These are phyloP conservation scores for Lampris incognitus DNA, from an alignment of 2,113 vertebrate genomes.

Conservation along the genomic window DNA sequence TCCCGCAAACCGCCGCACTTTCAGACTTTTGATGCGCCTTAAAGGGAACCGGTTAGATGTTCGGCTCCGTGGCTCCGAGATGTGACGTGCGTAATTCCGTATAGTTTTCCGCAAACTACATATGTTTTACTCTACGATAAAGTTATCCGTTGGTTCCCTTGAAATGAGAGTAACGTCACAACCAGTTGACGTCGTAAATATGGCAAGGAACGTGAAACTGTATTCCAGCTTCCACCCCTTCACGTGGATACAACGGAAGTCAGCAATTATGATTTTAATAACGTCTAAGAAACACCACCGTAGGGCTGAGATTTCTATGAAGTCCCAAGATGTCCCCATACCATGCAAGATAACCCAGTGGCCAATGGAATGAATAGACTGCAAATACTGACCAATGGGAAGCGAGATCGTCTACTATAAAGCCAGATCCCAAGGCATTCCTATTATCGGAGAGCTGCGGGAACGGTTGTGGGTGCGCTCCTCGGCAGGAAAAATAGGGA, in stretches of 20 bases:
- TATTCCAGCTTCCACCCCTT: no score
- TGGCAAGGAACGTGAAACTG: no score
- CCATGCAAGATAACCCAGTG: not conserved
- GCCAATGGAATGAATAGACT: slow-evolving; percentile 92
- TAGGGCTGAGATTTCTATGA: no score
- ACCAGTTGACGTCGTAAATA: no score
- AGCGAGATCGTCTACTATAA: slow-evolving; percentile 81
- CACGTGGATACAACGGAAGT: no score
- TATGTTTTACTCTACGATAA: no score
- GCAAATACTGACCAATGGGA: slow-evolving; percentile 89
- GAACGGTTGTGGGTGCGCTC: slow-evolving; percentile 24
- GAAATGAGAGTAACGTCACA: no score
- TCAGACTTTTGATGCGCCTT: not conserved
- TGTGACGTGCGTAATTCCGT: not conserved
- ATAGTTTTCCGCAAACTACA: not conserved
- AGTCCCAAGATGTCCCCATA: not conserved
- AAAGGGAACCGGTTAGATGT: not conserved
- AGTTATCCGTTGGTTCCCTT: no score
- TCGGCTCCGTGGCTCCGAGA: not conserved
- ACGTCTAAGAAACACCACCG: no score
- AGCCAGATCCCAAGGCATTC: slow-evolving; percentile 47
- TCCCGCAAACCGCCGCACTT: not conserved
- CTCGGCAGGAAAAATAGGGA: slow-evolving; percentile 71
- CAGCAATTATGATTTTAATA: no score
- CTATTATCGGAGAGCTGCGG: slow-evolving; percentile 53